Evolutionary conservation across 2,888 invertebrate species (phyloP).

Genomic region (Amitus sp.): DNA sequence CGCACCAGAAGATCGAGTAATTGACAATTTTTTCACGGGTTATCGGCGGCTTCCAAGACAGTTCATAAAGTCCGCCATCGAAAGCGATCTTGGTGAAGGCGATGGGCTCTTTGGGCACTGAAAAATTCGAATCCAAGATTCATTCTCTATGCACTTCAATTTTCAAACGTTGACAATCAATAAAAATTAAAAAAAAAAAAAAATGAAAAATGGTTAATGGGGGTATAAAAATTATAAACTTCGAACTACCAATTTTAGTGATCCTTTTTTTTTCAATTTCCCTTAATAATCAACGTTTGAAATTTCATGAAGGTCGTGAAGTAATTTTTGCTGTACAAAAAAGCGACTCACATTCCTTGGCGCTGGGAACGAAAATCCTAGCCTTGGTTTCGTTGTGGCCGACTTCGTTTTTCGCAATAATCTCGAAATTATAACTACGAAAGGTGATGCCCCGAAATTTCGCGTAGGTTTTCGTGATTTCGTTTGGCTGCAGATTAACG

Average conservation of each 20-base stretch:
- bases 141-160: no score
- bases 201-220: no score
- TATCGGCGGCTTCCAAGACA: conserved; percentile 77
- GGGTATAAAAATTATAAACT: no score
- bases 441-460: conserved; percentile 68
- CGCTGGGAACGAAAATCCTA: conserved; percentile 72
- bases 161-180: no score
- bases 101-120: conserved; percentile 68
- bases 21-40: conserved; percentile 68
- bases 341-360: conserved; percentile 65
- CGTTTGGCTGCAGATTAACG: conserved; percentile 66
- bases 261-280: no score
- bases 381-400: conserved; percentile 72
- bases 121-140: no score
- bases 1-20: conserved; percentile 87
- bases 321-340: no score
- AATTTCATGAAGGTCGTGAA: no score
- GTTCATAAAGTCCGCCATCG: conserved; percentile 76
- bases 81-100: conserved; percentile 79
- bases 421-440: conserved; percentile 68
- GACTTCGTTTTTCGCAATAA: conserved; percentile 72
- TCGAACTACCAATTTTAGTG: no score
- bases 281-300: no score
- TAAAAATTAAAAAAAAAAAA: no score
- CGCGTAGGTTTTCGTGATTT: conserved; percentile 72